Percentiles rank a stretch among this genome's conserved stretches.
phyloP scores from a whole-genome alignment of 2,888 invertebrate species.

The Pherbina coryleti region DNA sequence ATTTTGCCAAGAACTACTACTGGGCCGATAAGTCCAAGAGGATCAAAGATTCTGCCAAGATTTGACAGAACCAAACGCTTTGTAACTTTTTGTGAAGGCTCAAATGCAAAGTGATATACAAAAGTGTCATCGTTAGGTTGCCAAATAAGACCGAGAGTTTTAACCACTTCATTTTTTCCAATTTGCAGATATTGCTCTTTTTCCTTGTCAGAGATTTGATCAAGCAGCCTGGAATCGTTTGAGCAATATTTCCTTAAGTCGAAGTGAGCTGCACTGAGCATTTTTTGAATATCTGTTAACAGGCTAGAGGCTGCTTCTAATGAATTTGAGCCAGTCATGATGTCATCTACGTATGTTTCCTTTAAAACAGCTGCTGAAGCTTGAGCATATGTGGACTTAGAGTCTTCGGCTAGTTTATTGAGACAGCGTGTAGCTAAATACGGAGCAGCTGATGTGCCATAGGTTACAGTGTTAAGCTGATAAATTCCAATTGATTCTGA shows the following conservation, averaged over 20 bases:
- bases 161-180: constrained; percentile 23
- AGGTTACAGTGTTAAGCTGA: constrained; percentile 32
- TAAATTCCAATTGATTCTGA: constrained; percentile 19
- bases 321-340: constrained; percentile 43
- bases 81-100: neutral
- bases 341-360: constrained; percentile 51
- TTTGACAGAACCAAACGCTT: constrained; percentile 12
- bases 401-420: constrained; percentile 32
- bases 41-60: constrained; percentile 42
- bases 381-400: constrained; percentile 42
- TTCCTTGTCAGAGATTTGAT: no score
- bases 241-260: no score
- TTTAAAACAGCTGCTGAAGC: constrained; percentile 41
- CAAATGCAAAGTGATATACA: constrained; percentile 16
- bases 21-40: constrained; percentile 31
- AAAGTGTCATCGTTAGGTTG: constrained; percentile 30
- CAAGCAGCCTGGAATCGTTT: no score
- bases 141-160: constrained; percentile 40
- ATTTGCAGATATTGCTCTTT: neutral
- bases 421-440: constrained; percentile 39
- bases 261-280: no score
- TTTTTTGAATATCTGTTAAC: no score
- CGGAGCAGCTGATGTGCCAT: constrained; percentile 43
- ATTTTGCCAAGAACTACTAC: constrained; percentile 26
- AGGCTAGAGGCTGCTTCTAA: constrained; percentile 9